These are phyloP conservation scores for Oryzias woworae DNA, from an alignment of 2,113 vertebrate genomes.

Conservation along the genomic window DNA sequence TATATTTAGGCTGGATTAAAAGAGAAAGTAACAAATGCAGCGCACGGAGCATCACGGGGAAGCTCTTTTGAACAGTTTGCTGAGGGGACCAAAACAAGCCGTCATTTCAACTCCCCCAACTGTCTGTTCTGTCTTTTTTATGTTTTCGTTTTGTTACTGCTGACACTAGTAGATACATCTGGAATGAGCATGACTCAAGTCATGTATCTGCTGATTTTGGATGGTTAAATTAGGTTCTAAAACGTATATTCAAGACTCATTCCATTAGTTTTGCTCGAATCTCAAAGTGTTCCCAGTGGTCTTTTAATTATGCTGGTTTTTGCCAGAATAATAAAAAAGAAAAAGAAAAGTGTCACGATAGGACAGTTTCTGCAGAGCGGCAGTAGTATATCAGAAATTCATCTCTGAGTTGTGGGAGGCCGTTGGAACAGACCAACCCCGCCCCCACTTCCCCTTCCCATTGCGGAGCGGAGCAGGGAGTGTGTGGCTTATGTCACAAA, in stretches of 20 bases:
- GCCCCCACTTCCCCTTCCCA: no score
- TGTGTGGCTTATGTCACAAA: no score
- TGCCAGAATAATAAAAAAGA: slow-evolving; percentile 15
- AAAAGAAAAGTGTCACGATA: not conserved
- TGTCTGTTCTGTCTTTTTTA: slow-evolving; percentile 43
- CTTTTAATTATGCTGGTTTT: no score
- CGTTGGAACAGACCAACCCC: no score
- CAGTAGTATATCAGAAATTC: no score
- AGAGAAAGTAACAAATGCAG: slow-evolving; percentile 55
- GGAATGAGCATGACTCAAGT: slow-evolving; percentile 17
- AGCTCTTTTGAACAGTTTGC: slow-evolving; percentile 63
- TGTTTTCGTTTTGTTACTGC: slow-evolving; percentile 24
- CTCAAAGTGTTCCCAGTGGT: no score
- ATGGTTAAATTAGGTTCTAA: slow-evolving; percentile 7
- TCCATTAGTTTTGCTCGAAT: no score
- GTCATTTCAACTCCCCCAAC: slow-evolving; percentile 36
- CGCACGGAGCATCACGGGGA: slow-evolving; percentile 36
- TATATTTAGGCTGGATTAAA: slow-evolving; percentile 74
- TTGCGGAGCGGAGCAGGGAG: no score
- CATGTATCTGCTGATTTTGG: slow-evolving; percentile 11
- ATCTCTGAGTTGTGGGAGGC: no score
- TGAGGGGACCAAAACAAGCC: slow-evolving; percentile 58
- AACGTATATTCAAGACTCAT: no score
- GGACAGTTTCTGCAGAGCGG: no score
- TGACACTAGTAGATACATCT: slow-evolving; percentile 28